Conservation (phyloP, 2,888 invertebrate species). For the Rhogogaster chlorosoma region DNA sequence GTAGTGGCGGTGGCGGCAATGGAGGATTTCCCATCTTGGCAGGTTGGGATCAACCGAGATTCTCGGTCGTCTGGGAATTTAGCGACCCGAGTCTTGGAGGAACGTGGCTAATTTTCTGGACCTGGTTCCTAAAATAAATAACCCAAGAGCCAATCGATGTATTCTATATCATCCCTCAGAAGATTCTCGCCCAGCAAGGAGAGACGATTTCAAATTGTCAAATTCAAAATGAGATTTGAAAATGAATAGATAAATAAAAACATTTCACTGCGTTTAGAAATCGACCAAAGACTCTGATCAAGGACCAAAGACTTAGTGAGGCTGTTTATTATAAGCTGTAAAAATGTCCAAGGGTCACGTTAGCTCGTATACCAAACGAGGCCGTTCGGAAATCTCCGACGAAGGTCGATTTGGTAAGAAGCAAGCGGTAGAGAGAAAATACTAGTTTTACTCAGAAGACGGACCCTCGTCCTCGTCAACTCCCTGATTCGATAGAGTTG, state of each 20-base stretch:
- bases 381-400: conserved; percentile 8
- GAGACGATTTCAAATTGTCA: not conserved
- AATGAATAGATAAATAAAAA: too few species aligned
- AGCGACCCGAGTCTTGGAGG: conserved; percentile 8
- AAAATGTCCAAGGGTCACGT: not conserved
- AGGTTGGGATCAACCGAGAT: conserved; percentile 40
- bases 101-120: conserved; percentile 30
- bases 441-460: not conserved
- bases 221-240: not conserved
- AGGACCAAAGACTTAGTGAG: not conserved
- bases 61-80: conserved; percentile 46
- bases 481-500: not conserved
- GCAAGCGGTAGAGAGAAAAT: not conserved
- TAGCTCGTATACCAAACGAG: not conserved
- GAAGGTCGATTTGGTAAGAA: not conserved
- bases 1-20: not conserved
- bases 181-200: not conserved
- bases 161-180: not conserved
- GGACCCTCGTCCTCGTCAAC: conserved; percentile 31
- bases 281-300: not conserved
- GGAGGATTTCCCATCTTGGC: conserved; percentile 20
- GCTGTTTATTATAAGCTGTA: not conserved
- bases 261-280: not conserved
- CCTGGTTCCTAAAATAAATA: conserved; percentile 10
- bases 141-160: not conserved